These are phyloP conservation scores for Rhinopomastus cyanomelas DNA, from an alignment of 2,113 vertebrate genomes.

Conservation along the genomic window DNA sequence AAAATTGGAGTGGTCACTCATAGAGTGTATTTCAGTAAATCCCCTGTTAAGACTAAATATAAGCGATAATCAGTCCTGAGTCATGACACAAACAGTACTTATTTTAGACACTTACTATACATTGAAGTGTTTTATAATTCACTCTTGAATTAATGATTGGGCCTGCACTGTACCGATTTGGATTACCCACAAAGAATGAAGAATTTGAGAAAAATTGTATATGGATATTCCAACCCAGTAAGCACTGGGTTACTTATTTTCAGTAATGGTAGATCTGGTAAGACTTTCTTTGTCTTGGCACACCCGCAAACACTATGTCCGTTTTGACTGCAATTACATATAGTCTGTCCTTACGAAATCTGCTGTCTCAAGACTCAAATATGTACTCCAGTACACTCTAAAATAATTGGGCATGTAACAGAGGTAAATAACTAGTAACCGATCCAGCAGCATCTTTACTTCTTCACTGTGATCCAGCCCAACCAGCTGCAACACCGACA, in stretches of 20 bases:
- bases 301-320: neutral
- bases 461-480: neutral
- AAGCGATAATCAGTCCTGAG: constrained; percentile 19
- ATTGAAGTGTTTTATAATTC: neutral
- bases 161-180: neutral
- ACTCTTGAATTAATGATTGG: neutral
- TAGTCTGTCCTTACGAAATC: neutral
- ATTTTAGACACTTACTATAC: neutral
- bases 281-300: neutral
- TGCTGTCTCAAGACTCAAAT: neutral
- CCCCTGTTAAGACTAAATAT: constrained; percentile 83
- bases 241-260: neutral
- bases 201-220: neutral
- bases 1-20: constrained; percentile 94
- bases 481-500: neutral
- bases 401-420: neutral
- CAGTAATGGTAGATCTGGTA: neutral
- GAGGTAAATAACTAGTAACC: neutral
- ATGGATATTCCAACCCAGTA: neutral
- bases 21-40: constrained; percentile 91
- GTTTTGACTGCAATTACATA: neutral
- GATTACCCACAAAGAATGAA: neutral
- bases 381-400: accelerated
- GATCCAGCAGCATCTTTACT: neutral
- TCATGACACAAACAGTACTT: neutral